Conservation (phyloP, 2,797 vertebrate species). For the Acomys russatus region DNA sequence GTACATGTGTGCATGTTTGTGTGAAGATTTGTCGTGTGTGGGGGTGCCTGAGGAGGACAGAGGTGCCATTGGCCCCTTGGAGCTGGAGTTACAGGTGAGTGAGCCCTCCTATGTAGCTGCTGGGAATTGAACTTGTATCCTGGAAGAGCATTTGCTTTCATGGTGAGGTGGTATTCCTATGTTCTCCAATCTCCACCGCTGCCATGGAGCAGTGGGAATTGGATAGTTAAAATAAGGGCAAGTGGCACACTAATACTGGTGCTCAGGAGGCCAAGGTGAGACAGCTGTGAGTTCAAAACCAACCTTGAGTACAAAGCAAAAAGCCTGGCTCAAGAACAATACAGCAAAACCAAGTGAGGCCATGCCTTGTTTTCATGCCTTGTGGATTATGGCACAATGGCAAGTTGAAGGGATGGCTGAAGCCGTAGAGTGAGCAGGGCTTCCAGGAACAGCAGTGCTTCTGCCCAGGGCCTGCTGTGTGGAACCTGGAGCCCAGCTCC, state of each 20-base stretch:
- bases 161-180: neutral
- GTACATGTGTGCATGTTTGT: neutral
- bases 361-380: neutral
- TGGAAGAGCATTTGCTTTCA: neutral
- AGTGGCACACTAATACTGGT: neutral
- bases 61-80: neutral
- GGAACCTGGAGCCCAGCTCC: neutral
- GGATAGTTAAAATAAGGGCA: neutral
- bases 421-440: neutral
- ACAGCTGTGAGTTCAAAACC: neutral
- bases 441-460: constrained; percentile 8
- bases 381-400: neutral
- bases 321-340: neutral
- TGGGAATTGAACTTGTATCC: neutral
- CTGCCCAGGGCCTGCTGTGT: neutral
- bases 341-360: neutral
- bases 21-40: neutral
- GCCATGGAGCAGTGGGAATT: neutral
- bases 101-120: neutral
- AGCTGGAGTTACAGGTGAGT: neutral
- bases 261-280: neutral
- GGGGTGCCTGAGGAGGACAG: neutral
- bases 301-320: neutral
- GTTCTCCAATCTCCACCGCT: constrained; percentile 21
- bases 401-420: neutral